Base-by-base conservation (phyloP, 2,888 invertebrate genomes). In the Eulithis testata region DNA sequence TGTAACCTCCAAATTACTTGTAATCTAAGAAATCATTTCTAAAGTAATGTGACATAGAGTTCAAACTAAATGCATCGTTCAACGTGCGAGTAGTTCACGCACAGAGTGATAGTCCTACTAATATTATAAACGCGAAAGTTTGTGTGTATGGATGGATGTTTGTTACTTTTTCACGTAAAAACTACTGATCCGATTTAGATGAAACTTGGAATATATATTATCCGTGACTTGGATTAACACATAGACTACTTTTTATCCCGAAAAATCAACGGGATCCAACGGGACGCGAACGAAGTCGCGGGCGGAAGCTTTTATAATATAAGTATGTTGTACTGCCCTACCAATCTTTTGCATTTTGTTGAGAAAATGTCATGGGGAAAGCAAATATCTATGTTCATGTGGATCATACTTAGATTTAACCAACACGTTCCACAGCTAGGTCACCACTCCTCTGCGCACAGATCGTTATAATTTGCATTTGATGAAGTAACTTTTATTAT, bases 381-480 rank as follows among this genome's bases (percentile, higher is more conserved):
- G 11, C 44, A n/a, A 44, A n/a, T n/a, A 3, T 44, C 11, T n/a
- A 5, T 3, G 47, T 44, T 44, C n/a, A 44, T n/a, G n/a, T 44
- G 3, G 43, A 49, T 57, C 57, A 57, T 58, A 50, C 43, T 4
- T n/a, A 44, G 11, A 11, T 31, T 11, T 3, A 11, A 11, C 5
- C 1, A 9, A 5, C n/a, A 0, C 36, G 31, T 31, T 44, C 21
- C 11, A 52, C 14, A 51, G 27, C 44, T 37, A 45, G 43, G 0
- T 40, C 44, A 36, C 7, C 21, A 37, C 4, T 14, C 11, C 63
- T 63, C 54, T 44, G n/a, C 12, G 49, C 9, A 0, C n/a, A 44
- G 37, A 59, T 66, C 66, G 52, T 60, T 66, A 66, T 60, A 63
- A 63, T 63, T 66, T 49, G 55, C 56, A 59, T 66, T 62, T 58